Conservation (phyloP, 2,113 vertebrate species). For the Vulpes ferrilata region DNA sequence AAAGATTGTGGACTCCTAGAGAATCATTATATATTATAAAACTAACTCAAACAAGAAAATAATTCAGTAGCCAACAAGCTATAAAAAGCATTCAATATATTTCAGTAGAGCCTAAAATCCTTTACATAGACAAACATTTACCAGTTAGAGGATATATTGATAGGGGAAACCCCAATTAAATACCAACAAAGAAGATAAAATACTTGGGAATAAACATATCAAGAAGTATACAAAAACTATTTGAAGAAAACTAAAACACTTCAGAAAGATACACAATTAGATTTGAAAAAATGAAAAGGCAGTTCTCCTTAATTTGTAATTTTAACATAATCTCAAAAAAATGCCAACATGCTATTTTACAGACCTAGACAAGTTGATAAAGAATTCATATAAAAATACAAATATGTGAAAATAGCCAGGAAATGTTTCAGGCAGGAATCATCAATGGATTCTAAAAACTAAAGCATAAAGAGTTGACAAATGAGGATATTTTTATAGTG, state of each 20-base stretch:
- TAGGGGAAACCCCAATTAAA: neutral
- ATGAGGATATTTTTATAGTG: neutral
- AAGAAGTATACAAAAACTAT: neutral
- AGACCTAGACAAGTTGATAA: neutral
- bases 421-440: constrained; percentile 4
- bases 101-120: neutral
- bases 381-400: neutral
- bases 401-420: neutral
- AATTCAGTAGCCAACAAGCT: neutral
- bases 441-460: neutral
- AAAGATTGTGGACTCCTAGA: neutral
- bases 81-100: constrained; percentile 9
- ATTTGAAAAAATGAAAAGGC: constrained; percentile 15
- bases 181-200: constrained; percentile 42
- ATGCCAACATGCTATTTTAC: neutral
- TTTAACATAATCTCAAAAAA: constrained; percentile 23
- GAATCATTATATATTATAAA: constrained; percentile 2
- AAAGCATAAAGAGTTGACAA: neutral
- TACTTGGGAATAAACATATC: constrained; percentile 7
- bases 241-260: constrained; percentile 30
- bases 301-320: constrained; percentile 38
- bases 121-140: neutral
- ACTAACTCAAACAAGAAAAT: neutral
- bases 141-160: neutral
- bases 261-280: neutral